A percentile compares a stretch with the other conserved stretches of the same genome.
phyloP scores from a whole-genome alignment of 2,797 vertebrate genomes.

The Otolemur crassicaudatus region DNA sequence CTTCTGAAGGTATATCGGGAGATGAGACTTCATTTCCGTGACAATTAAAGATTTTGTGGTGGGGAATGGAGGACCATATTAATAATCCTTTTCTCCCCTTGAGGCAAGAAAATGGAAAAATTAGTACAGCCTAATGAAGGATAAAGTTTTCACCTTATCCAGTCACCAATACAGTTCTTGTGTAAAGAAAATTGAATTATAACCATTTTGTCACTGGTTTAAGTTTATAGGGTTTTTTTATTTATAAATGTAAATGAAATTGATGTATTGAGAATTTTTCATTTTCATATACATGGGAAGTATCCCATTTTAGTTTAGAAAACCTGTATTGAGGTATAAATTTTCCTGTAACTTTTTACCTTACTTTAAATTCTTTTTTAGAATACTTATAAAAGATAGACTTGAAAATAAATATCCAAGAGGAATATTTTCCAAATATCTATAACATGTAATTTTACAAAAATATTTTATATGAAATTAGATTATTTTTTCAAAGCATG shows the following conservation, averaged over 20 bases:
- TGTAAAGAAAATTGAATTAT: not conserved
- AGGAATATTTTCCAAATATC: not conserved
- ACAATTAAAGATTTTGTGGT: conserved; percentile 59
- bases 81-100: not conserved
- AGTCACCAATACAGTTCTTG: not conserved
- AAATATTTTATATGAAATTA: not conserved
- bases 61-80: not conserved
- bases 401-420: not conserved
- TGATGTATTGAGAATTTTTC: not conserved
- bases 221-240: not conserved
- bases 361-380: not conserved
- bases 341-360: not conserved
- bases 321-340: not conserved
- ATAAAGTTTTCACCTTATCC: not conserved
- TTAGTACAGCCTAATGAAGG: not conserved
- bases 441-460: not conserved
- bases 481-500: not conserved
- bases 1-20: conserved; percentile 16
- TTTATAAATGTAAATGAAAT: conserved; percentile 15
- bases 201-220: not conserved
- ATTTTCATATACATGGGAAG: not conserved
- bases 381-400: not conserved
- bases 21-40: conserved; percentile 40
- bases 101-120: not conserved
- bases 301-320: not conserved